These are phyloP conservation scores for Ammodytes dubius DNA, from an alignment of 2,113 vertebrate genomes.

Conservation along the genomic window DNA sequence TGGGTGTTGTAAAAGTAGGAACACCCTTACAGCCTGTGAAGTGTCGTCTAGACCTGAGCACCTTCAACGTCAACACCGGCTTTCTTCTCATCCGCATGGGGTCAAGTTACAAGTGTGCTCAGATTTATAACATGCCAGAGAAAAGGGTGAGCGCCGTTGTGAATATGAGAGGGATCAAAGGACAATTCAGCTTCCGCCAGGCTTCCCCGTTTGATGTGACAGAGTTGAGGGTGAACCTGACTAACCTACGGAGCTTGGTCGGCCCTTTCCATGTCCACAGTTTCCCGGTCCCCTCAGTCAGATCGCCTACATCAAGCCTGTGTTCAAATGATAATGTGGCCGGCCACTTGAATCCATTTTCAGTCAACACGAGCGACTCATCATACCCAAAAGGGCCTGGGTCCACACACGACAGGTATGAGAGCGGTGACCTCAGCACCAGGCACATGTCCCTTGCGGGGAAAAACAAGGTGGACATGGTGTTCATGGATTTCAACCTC, in stretches of 20 bases:
- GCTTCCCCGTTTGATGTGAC: conserved; percentile 85
- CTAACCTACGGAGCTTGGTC: conserved; percentile 69
- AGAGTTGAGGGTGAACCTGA: conserved; percentile 76
- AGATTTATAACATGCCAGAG: conserved; percentile 67
- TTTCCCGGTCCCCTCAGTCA: conserved; percentile 80
- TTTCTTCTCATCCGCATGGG: conserved; percentile 73
- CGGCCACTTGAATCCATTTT: conserved; percentile 86
- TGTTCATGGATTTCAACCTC: conserved; percentile 83
- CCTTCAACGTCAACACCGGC: conserved; percentile 1
- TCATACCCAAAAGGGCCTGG: conserved; percentile 74
- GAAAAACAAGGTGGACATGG: not conserved
- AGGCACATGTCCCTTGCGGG: conserved; percentile 78
- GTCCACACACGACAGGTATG: conserved; percentile 84
- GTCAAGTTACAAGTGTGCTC: conserved; percentile 74
- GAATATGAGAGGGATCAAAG: conserved; percentile 84
- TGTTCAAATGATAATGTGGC: conserved; percentile 84
- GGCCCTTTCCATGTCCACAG: conserved; percentile 81
- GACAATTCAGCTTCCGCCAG: conserved; percentile 81
- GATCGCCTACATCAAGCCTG: conserved; percentile 34
- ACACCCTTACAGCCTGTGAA: conserved; percentile 67
- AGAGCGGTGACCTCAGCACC: conserved; percentile 85
- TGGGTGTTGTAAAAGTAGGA: conserved; percentile 78
- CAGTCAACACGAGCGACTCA: conserved; percentile 52
- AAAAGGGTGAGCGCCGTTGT: conserved; percentile 80
- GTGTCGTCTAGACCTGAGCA: conserved; percentile 68